Conservation (phyloP, 2,113 vertebrate genomes). For the Notechis scutatus region DNA sequence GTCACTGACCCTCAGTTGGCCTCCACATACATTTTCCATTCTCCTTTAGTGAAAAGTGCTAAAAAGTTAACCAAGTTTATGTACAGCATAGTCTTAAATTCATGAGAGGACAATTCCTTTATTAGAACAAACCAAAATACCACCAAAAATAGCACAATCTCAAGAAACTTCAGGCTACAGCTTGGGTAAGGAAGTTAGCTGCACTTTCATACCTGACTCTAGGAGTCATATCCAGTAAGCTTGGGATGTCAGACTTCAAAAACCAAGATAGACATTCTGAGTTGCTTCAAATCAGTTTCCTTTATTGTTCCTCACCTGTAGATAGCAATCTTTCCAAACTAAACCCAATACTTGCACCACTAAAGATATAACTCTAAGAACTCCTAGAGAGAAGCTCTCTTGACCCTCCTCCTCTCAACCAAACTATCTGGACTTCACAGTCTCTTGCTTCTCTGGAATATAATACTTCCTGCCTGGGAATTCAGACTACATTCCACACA, state of each 20-base stretch:
- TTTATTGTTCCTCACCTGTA: not conserved
- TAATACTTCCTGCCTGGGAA: no score
- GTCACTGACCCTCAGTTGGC: not conserved
- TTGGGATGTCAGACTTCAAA: not conserved
- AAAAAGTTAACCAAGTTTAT: not conserved
- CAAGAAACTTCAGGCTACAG: not conserved
- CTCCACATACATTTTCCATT: not conserved
- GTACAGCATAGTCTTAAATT: not conserved
- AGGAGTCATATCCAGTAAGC: not conserved
- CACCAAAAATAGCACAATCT: not conserved
- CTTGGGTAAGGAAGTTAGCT: not conserved
- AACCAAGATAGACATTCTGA: not conserved
- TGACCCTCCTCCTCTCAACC: no score
- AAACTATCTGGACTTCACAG: no score
- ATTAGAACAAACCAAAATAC: not conserved
- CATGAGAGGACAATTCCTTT: not conserved
- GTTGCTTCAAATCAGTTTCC: not conserved
- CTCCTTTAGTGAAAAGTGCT: not conserved
- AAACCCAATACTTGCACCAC: not conserved
- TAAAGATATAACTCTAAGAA: not conserved
- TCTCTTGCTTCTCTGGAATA: no score
- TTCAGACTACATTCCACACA: no score
- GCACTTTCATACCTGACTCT: not conserved
- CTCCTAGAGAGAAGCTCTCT: no score
- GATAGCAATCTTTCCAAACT: not conserved